Evolutionary conservation across 2,888 invertebrate genomes (phyloP).

Genomic region (Candidula unifasciata): DNA sequence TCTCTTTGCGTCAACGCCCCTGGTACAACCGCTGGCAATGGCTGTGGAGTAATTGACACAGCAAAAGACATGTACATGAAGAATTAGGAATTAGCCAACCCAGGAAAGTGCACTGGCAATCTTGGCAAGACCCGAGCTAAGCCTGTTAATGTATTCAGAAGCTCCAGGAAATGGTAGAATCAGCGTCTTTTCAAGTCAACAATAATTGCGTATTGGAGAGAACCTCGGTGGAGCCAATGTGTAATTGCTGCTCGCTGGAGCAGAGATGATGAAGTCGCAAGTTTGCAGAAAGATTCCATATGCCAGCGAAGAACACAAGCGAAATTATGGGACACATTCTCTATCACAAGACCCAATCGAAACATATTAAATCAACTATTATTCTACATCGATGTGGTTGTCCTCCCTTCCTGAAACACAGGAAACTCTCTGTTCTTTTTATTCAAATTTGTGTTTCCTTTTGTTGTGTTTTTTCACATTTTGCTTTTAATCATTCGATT

Average conservation of each 20-base stretch:
- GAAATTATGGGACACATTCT: neutral
- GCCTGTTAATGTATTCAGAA: constrained; percentile 17
- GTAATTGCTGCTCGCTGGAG: neutral
- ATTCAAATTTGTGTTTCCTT: too few species aligned
- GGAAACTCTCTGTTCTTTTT: too few species aligned
- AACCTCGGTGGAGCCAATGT: neutral
- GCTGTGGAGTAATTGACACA: constrained; percentile 40
- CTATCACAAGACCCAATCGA: too few species aligned
- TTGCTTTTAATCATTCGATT: too few species aligned
- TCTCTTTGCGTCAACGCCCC: too few species aligned
- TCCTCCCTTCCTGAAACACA: too few species aligned
- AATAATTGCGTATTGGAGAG: constrained; percentile 3
- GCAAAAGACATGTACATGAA: constrained; percentile 27
- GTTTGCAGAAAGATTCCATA: neutral
- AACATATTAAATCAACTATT: too few species aligned
- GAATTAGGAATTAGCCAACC: constrained; percentile 4
- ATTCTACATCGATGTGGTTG: too few species aligned
- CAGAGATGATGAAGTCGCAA: constrained; percentile 4
- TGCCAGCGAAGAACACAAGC: neutral
- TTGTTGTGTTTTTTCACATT: too few species aligned
- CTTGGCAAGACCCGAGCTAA: constrained; percentile 5
- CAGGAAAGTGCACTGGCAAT: neutral
- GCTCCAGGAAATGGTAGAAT: constrained; percentile 22
- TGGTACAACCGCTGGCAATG: constrained; percentile 1
- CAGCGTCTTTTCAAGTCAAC: constrained; percentile 27